These are phyloP conservation scores for Vulpes ferrilata DNA, from an alignment of 2,113 vertebrate species.

Conservation along the genomic window DNA sequence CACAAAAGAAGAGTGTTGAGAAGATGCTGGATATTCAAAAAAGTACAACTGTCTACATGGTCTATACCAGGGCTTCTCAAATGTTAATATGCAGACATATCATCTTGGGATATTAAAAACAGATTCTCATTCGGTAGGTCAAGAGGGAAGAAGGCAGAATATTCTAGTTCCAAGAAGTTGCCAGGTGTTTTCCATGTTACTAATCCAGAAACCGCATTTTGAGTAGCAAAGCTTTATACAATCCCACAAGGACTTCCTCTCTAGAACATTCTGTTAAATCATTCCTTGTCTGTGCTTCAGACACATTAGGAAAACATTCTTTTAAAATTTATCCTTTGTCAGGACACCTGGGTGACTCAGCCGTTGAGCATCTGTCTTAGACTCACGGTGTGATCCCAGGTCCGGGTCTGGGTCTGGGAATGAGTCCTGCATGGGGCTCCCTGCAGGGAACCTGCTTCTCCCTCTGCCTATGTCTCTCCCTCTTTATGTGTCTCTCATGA, in stretches of 20 bases:
- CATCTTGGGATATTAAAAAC: neutral
- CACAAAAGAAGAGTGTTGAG: neutral
- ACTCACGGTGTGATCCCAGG: too few relatives aligned
- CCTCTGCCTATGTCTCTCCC: too few relatives aligned
- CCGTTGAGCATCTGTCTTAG: too few relatives aligned
- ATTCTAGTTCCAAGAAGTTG: neutral
- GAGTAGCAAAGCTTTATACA: neutral
- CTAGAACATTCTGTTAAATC: neutral
- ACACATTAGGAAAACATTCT: neutral
- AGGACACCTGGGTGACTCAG: too few relatives aligned
- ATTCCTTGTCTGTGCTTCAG: neutral
- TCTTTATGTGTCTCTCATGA: too few relatives aligned
- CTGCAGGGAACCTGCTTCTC: too few relatives aligned
- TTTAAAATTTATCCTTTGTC: neutral
- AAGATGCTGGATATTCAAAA: neutral
- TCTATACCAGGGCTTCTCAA: neutral
- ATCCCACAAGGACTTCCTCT: neutral
- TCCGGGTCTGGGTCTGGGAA: too few relatives aligned
- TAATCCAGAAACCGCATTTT: neutral
- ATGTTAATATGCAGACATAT: neutral
- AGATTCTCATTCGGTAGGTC: neutral
- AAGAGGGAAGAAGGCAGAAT: neutral
- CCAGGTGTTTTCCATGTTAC: neutral
- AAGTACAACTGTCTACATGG: neutral
- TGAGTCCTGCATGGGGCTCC: too few relatives aligned